Percentiles rank a stretch among this genome's conserved stretches.
phyloP scores from a whole-genome alignment of 2,113 vertebrate genomes.

The Cheirogaleus medius region DNA sequence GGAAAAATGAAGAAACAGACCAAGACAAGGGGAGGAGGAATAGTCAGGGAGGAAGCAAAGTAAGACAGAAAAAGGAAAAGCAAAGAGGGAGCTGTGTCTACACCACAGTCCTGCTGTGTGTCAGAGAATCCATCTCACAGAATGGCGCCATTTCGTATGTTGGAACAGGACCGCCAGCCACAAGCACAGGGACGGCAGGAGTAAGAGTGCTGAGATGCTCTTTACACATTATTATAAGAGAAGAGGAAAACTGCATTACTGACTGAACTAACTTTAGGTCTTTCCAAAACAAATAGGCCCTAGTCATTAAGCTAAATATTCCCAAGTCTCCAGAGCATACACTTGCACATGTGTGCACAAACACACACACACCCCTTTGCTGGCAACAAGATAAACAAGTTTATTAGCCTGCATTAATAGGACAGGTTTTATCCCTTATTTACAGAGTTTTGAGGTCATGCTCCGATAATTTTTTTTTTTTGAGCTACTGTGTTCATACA shows the following conservation, averaged over 20 bases:
- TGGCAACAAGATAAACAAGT: conserved; percentile 18
- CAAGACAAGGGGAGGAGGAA: not conserved
- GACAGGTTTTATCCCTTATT: conserved; percentile 5
- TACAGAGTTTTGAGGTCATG: conserved; percentile 30
- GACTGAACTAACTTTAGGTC: not conserved
- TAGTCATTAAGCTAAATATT: conserved; percentile 14
- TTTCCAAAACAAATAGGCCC: conserved; percentile 26
- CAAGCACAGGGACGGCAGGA: not conserved
- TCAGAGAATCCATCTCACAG: not conserved
- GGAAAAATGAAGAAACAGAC: not conserved
- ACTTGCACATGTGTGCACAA: not conserved
- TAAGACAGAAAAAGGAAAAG: not conserved
- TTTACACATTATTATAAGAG: not conserved
- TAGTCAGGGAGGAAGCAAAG: not conserved
- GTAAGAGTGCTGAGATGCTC: no score
- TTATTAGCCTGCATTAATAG: not conserved
- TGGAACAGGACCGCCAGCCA: not conserved
- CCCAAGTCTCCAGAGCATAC: not conserved
- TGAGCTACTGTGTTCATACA: not conserved
- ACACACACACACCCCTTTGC: not conserved
- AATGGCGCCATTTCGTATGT: not conserved
- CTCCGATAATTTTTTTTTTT: not conserved
- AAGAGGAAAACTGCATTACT: not conserved
- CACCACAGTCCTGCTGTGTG: not conserved
- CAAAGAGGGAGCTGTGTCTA: not conserved